Evolutionary conservation across 2,797 vertebrate genomes (phyloP), one percentile per base, ranked within the genome.

Genomic region (Holocentrus rufus): DNA sequence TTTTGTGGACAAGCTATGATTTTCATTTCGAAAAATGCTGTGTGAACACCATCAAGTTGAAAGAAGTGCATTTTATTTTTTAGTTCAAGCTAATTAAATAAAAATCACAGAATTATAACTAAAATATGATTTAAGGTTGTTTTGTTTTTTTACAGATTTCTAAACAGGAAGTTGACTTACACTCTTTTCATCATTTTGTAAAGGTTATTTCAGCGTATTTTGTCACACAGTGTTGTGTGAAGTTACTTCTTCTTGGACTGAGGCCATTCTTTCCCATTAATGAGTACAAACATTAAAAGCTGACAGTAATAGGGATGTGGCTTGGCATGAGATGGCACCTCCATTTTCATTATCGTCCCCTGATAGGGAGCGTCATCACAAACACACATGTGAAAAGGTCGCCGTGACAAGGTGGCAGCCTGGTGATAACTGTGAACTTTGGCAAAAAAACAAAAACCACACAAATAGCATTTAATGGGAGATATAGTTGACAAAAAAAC

Each of bases 311-410:
- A 70, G 63, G 39, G 34, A 15, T 36, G 50, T 70, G 34, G 66
- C 31, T 65, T 81, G 74, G 82, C 80, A 75, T 62, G 66, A 75
- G 70, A 84, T 86, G 85, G 64, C 84, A 82, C 77, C 60, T 80
- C 75, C 69, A 31, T 81, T 91, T 89, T 85, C 65, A 87, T 92
- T 87, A 90, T 80, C 60, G 6, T 79, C 55, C 55, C 30, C 69
- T 61, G 62, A 84, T 87, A 63, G 86, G 86, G 72, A 86, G 55
- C 75, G 27, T 30, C 56, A 49, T 30, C 77, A 69, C 75, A 83
- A 85, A 83, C 75, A 82, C 70, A 72, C 64, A 85, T 49, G 3
- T 76, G 72, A 82, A 92, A 92, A 92, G 90, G 91, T 92, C 83
- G 84, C 25, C 0, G 2, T 85, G 77, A 87, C 76, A 82, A 78